Percentiles rank a stretch among this genome's conserved stretches.
Evolutionary conservation across 2,888 invertebrate genomes (phyloP).

Genomic region (Beris chalybata): DNA sequence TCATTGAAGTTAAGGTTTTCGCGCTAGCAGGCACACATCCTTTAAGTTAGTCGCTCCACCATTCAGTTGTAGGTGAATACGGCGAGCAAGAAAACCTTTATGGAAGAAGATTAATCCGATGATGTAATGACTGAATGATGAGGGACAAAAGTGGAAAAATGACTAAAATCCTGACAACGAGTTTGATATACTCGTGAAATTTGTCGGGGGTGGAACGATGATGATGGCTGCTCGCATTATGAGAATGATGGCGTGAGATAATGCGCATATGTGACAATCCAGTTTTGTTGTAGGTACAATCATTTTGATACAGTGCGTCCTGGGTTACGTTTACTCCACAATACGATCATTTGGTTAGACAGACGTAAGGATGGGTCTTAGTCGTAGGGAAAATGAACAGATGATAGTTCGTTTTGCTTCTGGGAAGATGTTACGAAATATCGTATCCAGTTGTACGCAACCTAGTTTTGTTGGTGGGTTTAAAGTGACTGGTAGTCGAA

Average conservation of each 20-base stretch:
- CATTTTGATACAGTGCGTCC: slow-evolving; percentile 3
- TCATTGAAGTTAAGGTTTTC: background rate
- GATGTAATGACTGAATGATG: slow-evolving; percentile 38
- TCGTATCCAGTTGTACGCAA: no score
- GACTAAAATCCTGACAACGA: slow-evolving; percentile 12
- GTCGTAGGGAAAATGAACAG: background rate
- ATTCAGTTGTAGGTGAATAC: background rate
- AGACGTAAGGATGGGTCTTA: background rate
- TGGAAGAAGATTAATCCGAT: slow-evolving; percentile 37
- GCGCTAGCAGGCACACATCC: slow-evolving; percentile 21
- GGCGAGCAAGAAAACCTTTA: slow-evolving; percentile 16
- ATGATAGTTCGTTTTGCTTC: background rate
- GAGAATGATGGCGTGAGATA: slow-evolving; percentile 41
- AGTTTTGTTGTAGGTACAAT: slow-evolving; percentile 5
- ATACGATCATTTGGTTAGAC: background rate
- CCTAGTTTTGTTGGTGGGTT: no score
- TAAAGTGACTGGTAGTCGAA: no score
- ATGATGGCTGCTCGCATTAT: background rate
- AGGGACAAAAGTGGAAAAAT: slow-evolving; percentile 21
- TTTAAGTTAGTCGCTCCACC: slow-evolving; percentile 12
- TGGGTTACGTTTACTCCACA: background rate
- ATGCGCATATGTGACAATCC: slow-evolving; percentile 38
- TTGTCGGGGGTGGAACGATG: background rate
- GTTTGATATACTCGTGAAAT: background rate
- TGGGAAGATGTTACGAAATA: background rate